A percentile compares a stretch with the other conserved stretches of the same genome.
Conservation (phyloP, 2,113 vertebrate species). For the Sialia sialis region DNA sequence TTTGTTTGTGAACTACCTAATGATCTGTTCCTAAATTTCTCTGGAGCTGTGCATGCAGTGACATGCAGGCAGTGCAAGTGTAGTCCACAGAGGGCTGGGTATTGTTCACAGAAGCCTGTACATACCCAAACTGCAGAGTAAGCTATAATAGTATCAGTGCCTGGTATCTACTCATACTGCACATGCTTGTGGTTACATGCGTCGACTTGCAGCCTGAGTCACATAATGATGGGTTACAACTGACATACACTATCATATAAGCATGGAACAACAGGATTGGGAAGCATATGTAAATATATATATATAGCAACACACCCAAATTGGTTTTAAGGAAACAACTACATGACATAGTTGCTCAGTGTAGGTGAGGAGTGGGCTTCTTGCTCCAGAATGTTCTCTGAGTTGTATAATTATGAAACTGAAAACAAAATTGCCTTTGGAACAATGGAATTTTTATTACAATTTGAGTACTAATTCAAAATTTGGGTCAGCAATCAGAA, state of each 20-base stretch:
- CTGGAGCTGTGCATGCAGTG: background rate
- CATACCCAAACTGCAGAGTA: background rate
- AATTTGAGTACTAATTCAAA: background rate
- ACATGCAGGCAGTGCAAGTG: background rate
- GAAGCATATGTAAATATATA: background rate
- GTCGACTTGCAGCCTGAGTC: conserved; percentile 12
- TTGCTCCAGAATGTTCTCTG: background rate
- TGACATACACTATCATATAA: background rate
- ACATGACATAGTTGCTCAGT: background rate
- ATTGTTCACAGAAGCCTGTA: background rate
- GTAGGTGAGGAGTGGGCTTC: background rate
- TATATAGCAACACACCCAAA: background rate
- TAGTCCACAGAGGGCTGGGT: background rate
- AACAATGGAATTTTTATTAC: background rate
- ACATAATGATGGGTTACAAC: conserved; percentile 4
- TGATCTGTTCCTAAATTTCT: background rate
- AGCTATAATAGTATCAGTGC: background rate
- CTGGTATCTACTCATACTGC: background rate
- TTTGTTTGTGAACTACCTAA: background rate
- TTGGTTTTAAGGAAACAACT: background rate
- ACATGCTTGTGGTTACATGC: conserved; percentile 20
- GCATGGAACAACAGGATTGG: background rate
- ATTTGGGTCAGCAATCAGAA: background rate
- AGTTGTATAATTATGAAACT: background rate
- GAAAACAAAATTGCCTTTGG: background rate